Conservation (phyloP, 2,113 vertebrate genomes). For the Rhagologus leucostigma region DNA sequence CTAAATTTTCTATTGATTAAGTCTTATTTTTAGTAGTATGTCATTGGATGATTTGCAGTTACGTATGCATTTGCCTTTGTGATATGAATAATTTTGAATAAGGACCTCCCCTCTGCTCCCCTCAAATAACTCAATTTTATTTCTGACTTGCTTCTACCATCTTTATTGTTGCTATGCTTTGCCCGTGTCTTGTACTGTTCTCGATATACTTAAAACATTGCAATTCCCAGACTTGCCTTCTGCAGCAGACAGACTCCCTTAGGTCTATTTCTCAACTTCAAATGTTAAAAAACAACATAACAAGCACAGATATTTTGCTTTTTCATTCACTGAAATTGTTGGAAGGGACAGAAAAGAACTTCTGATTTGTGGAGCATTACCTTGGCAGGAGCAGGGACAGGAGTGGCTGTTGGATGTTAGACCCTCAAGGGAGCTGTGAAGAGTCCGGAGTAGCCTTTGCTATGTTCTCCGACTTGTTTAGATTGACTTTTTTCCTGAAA, state of each 20-base stretch:
- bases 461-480: neutral
- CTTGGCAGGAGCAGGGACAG: neutral
- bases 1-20: neutral
- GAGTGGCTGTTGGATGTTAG: neutral
- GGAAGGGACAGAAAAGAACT: neutral
- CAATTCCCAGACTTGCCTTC: neutral
- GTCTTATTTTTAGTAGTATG: neutral
- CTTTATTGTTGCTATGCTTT: neutral
- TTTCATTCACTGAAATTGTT: neutral
- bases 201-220: neutral
- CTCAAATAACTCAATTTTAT: neutral
- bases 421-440: neutral
- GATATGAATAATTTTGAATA: neutral
- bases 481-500: neutral
- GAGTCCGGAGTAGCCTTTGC: neutral
- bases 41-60: neutral
- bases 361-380: neutral
- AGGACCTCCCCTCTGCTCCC: neutral
- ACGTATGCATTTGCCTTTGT: neutral
- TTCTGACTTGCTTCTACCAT: neutral
- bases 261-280: neutral
- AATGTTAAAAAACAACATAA: neutral
- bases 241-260: neutral
- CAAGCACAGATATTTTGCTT: neutral
- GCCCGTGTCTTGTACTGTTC: neutral